Base-by-base conservation (phyloP, 2,888 invertebrate species). In the Ferdinandea cuprea region DNA sequence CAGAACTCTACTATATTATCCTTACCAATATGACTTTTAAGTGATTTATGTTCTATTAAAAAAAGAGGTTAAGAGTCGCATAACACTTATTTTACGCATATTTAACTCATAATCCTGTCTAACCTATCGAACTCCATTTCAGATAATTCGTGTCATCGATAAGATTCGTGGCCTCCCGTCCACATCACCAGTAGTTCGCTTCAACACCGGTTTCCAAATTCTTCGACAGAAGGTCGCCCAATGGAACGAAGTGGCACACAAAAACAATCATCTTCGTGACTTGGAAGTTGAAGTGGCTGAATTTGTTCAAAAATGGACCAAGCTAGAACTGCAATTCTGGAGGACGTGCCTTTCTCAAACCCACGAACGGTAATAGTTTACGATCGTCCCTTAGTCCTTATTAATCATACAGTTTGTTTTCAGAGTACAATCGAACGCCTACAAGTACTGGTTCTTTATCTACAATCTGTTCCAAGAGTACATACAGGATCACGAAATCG, bases 221-320 rank as follows among this genome's bases (percentile, higher is more conserved):
- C 91, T 99, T 1, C 92, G 99, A 1, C 94, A 95, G 80, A 96
- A 96, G 87, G 92, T 96, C 59, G 94, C 97, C 85, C 96, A 97
- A 87, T 99, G 98, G 99, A 97, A 99, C 89, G 94, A 95, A 87
- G 96, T 96, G 86, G 98, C 98, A 0, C 97, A 97, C 87, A 94
- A 93, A 85, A 95, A 95, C 5, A 97, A 98, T 76, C 96, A 96
- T 85, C 91, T 99, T 87, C 92, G 94, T 0, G 92, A 93, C 0
- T 93, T 96, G 76, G 94, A 96, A n/a, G 90, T 94, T 28, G 92
- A 93, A 28, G 92, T 99, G 0, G 96, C 96, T 0, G 93, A 94
- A 80, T 94, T 96, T 88, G 95, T 99, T 58, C 94, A 98, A 52
- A 93, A 94, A 58, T 99, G 98, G 98, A 94, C 99, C 73, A 96